A percentile compares a stretch with the other conserved stretches of the same genome.
Conservation (phyloP, 2,113 vertebrate species). For the Syngnathus typhle region DNA sequence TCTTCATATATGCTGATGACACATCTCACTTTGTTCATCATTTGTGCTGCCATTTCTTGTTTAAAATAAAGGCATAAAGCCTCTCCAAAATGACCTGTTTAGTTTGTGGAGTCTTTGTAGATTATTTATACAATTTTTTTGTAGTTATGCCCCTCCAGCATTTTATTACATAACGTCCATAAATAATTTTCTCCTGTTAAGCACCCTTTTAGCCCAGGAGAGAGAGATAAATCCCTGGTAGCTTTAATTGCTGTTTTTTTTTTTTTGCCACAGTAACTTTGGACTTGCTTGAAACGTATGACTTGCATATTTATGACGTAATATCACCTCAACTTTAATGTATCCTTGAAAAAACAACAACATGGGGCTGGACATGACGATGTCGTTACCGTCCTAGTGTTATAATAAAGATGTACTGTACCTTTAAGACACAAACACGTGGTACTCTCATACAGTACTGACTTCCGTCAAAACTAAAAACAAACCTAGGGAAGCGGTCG, state of each 20-base stretch:
- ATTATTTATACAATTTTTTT: neutral
- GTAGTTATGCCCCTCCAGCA: no score
- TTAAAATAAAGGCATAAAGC: constrained; percentile 50
- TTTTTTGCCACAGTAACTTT: no score
- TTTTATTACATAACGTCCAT: no score
- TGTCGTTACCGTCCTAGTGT: neutral
- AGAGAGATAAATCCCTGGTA: no score
- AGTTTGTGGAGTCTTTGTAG: neutral
- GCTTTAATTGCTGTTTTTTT: no score
- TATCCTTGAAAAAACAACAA: no score
- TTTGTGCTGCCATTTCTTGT: constrained; percentile 16
- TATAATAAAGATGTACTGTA: constrained; percentile 7
- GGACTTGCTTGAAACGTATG: no score
- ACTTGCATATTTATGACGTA: no score
- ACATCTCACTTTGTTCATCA: neutral
- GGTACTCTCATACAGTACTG: constrained; percentile 34
- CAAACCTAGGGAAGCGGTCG: constrained; percentile 11
- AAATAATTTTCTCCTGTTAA: no score
- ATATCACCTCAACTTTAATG: no score
- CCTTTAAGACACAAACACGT: constrained; percentile 60
- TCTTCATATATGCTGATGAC: constrained; percentile 4
- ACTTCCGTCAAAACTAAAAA: constrained; percentile 50
- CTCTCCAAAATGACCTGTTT: neutral
- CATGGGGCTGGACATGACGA: neutral
- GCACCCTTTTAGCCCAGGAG: no score